Percentiles rank a stretch among this genome's conserved stretches.
Conservation (phyloP, 23 tunicate genomes). For the Halocynthia aurantium region DNA sequence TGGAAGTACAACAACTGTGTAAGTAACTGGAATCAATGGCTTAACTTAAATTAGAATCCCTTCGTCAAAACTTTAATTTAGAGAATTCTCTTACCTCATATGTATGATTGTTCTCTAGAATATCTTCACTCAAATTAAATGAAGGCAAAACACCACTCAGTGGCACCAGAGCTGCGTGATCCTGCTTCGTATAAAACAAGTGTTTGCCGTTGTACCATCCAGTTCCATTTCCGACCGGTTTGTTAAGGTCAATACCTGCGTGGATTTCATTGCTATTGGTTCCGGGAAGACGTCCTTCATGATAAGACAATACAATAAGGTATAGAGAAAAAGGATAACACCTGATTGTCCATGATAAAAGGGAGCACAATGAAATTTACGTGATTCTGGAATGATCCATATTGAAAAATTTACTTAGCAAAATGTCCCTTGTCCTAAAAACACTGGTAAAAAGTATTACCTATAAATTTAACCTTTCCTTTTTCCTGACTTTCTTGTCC, state of each 20-base stretch:
- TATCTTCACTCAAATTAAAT: too few relatives aligned
- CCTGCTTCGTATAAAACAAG: constrained; percentile 59
- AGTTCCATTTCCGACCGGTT: constrained; percentile 70
- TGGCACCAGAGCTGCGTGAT: constrained; percentile 93
- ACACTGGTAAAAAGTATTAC: constrained; percentile 19
- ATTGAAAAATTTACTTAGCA: too few relatives aligned
- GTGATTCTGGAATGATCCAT: too few relatives aligned
- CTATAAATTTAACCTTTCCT: constrained; percentile 75
- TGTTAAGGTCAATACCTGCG: constrained; percentile 71
- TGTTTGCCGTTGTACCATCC: constrained; percentile 74
- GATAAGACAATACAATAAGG: neutral
- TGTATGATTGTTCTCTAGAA: too few relatives aligned
- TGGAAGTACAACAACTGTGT: too few relatives aligned
- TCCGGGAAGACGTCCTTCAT: constrained; percentile 60
- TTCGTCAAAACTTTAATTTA: too few relatives aligned
- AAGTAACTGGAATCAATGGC: too few relatives aligned
- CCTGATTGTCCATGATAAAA: too few relatives aligned
- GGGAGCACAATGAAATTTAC: too few relatives aligned
- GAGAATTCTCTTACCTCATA: too few relatives aligned
- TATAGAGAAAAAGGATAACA: neutral
- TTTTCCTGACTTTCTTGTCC: constrained; percentile 85
- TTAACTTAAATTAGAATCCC: too few relatives aligned
- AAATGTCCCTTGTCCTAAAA: neutral
- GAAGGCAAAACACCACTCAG: constrained; percentile 30
- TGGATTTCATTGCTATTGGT: constrained; percentile 46